phyloP scores from a whole-genome alignment of 2,797 vertebrate species.

The Sebastes iracundus region DNA sequence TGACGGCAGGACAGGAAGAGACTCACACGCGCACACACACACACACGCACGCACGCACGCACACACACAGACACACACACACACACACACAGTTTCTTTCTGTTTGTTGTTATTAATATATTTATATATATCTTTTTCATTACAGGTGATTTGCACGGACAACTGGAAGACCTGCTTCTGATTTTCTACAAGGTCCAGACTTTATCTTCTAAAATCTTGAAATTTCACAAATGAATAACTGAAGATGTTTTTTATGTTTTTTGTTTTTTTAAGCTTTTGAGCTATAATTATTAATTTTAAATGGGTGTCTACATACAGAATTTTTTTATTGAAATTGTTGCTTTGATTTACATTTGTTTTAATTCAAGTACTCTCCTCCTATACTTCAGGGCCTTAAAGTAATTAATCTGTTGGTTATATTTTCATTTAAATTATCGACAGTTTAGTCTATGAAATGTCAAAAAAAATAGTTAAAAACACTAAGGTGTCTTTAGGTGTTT shows the following conservation, averaged over 20 bases:
- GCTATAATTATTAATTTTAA: not conserved
- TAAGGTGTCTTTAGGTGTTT: not conserved
- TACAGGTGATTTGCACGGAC: constrained; percentile 93
- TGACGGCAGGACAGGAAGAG: not conserved
- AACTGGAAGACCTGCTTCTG: constrained; percentile 92
- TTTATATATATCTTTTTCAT: not conserved
- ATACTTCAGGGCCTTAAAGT: not conserved
- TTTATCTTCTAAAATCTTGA: not conserved
- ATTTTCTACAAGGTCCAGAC: constrained; percentile 94
- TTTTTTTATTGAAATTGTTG: not conserved
- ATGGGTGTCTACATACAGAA: not conserved
- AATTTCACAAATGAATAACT: not conserved
- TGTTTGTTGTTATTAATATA: not conserved
- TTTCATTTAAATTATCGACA: not conserved
- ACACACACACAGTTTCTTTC: not conserved
- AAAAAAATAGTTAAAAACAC: not conserved
- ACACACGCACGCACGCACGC: rapidly evolving
- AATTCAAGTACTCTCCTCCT: not conserved
- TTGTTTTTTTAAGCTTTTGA: not conserved
- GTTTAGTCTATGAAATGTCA: too few relatives aligned
- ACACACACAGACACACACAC: rapidly evolving
- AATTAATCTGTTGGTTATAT: not conserved
- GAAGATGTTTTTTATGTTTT: not conserved
- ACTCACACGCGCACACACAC: too few relatives aligned
- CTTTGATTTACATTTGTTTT: not conserved